A percentile compares a stretch with the other conserved stretches of the same genome.
Evolutionary conservation across 2,113 vertebrate genomes (phyloP).

Genomic region (Sceloporus tristichus): DNA sequence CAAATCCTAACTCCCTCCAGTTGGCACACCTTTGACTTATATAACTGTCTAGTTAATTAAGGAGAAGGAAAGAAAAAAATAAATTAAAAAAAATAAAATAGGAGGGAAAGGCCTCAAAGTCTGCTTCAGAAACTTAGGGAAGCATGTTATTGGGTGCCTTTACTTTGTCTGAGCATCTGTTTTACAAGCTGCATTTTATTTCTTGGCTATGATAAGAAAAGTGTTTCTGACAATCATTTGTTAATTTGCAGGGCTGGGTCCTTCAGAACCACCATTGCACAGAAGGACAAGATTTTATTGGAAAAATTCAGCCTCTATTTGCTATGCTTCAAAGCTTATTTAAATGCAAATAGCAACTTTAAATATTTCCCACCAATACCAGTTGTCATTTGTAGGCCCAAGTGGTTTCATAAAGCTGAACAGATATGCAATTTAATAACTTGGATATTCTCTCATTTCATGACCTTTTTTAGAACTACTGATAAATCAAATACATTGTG

Average conservation of each 20-base stretch:
- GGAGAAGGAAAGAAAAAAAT: neutral
- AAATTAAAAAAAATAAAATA: neutral
- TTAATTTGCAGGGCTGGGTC: slow-evolving; percentile 22
- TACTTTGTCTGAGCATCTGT: neutral
- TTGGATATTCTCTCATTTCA: slow-evolving; percentile 39
- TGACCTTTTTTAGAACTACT: slow-evolving; percentile 43
- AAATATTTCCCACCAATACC: slow-evolving; percentile 48
- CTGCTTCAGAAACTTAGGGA: neutral
- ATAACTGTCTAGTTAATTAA: neutral
- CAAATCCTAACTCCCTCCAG: too few species aligned
- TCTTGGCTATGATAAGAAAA: slow-evolving; percentile 2
- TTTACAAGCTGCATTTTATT: slow-evolving; percentile 21
- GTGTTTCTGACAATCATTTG: slow-evolving; percentile 5
- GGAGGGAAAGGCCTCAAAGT: neutral
- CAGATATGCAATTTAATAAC: slow-evolving; percentile 29
- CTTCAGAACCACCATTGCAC: neutral
- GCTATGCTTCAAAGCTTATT: slow-evolving; percentile 43
- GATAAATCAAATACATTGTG: slow-evolving; percentile 51
- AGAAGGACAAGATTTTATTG: slow-evolving; percentile 7
- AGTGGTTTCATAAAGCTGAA: slow-evolving; percentile 41
- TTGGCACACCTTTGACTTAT: too few species aligned
- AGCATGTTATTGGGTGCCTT: neutral
- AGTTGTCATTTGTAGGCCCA: slow-evolving; percentile 33
- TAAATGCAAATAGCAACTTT: slow-evolving; percentile 64
- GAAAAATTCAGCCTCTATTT: slow-evolving; percentile 6